phyloP scores from a whole-genome alignment of 2,113 vertebrate genomes.

The Spermophilus dauricus region DNA sequence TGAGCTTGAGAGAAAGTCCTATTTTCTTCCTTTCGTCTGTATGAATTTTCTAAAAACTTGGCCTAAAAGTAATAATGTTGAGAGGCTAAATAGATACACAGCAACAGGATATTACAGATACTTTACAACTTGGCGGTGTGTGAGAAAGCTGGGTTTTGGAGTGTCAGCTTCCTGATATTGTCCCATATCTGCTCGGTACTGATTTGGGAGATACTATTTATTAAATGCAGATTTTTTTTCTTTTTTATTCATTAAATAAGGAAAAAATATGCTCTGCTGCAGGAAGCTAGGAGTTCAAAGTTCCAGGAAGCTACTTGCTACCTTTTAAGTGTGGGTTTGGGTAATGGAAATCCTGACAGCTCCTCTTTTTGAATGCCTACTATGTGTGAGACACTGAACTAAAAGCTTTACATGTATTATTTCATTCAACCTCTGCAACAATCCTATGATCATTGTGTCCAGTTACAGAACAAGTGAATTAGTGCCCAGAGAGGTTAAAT shows the following conservation, averaged over 20 bases:
- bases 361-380: neutral
- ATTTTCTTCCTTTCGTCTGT: neutral
- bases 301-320: neutral
- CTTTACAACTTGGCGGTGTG: neutral
- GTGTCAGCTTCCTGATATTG: conserved; percentile 1
- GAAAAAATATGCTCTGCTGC: neutral
- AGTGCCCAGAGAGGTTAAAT: neutral
- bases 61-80: neutral
- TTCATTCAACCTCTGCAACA: neutral
- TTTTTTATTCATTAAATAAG: conserved; percentile 31
- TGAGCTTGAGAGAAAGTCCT: neutral
- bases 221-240: conserved; percentile 36
- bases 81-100: neutral
- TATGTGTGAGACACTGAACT: neutral
- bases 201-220: conserved; percentile 32
- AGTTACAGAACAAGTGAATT: neutral
- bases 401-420: neutral
- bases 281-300: neutral
- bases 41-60: conserved; percentile 25
- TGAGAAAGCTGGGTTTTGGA: neutral
- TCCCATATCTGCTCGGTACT: neutral
- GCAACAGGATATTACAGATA: neutral
- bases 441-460: neutral
- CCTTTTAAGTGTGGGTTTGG: neutral
- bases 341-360: neutral